Conservation (phyloP, 2,113 vertebrate genomes). For the Lagopus muta region DNA sequence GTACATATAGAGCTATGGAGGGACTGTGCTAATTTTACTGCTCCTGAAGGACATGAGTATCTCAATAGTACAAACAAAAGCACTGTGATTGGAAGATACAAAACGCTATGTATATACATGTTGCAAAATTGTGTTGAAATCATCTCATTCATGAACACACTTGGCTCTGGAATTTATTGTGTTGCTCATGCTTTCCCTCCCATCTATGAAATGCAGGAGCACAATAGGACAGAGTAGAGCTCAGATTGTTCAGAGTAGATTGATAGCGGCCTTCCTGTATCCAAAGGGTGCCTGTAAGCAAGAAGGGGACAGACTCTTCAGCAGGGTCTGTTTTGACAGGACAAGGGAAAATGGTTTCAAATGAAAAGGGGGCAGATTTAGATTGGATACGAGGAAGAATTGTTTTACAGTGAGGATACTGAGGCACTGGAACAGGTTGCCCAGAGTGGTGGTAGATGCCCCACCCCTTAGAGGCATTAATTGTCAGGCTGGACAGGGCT, state of each 20-base stretch:
- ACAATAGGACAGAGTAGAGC: background rate
- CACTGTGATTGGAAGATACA: background rate
- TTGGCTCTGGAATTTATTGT: background rate
- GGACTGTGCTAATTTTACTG: background rate
- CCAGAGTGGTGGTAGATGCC: too few species aligned
- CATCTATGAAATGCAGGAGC: background rate
- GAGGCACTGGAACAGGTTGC: too few species aligned
- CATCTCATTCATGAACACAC: background rate
- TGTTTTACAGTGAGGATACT: too few species aligned
- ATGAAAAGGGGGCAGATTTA: too few species aligned
- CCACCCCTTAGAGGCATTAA: too few species aligned
- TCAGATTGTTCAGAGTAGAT: background rate
- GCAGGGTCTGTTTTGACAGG: too few species aligned
- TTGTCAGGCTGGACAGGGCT: too few species aligned
- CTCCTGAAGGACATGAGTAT: background rate
- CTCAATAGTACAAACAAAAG: background rate
- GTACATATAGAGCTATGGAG: background rate
- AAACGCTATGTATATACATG: background rate
- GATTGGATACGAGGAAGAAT: too few species aligned
- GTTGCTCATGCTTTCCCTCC: background rate
- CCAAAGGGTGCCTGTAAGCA: too few species aligned
- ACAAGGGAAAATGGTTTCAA: too few species aligned
- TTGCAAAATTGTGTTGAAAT: background rate
- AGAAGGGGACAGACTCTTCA: too few species aligned
- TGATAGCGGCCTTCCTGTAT: too few species aligned